phyloP scores from a whole-genome alignment of 2,113 vertebrate genomes.

The Lophius piscatorius region DNA sequence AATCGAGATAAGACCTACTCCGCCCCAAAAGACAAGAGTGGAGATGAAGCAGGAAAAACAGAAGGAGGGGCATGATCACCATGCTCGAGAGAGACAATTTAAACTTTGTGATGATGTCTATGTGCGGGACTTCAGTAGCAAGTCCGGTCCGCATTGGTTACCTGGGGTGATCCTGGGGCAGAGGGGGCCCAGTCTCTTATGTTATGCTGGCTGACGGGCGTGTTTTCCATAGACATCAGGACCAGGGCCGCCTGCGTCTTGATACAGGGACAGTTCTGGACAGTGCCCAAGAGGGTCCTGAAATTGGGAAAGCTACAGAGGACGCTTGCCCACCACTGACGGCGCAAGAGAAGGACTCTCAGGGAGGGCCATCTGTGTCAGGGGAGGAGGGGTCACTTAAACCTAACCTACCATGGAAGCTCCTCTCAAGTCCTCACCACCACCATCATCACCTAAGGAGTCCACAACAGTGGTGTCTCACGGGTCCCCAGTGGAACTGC shows the following conservation, averaged over 20 bases:
- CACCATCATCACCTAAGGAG: too few species aligned
- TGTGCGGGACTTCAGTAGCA: not conserved
- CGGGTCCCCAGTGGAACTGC: not conserved
- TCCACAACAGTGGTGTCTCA: not conserved
- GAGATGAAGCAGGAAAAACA: too few species aligned
- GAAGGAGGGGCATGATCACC: not conserved
- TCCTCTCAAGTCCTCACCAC: too few species aligned
- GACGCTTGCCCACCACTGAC: too few species aligned
- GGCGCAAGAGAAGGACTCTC: too few species aligned
- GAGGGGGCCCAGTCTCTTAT: not conserved
- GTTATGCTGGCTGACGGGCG: not conserved
- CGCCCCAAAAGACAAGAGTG: too few species aligned
- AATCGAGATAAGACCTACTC: too few species aligned
- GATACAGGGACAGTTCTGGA: not conserved
- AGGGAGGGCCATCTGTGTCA: too few species aligned
- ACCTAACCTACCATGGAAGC: too few species aligned
- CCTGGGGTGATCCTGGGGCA: not conserved
- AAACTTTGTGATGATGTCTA: not conserved
- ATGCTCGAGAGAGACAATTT: not conserved
- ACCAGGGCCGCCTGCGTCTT: not conserved
- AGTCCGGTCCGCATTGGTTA: not conserved
- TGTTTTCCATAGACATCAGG: not conserved
- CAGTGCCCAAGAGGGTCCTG: not conserved
- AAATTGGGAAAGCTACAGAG: too few species aligned
- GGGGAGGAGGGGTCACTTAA: too few species aligned